Conservation (phyloP, 2,113 vertebrate species). For the Pampusana beccarii region DNA sequence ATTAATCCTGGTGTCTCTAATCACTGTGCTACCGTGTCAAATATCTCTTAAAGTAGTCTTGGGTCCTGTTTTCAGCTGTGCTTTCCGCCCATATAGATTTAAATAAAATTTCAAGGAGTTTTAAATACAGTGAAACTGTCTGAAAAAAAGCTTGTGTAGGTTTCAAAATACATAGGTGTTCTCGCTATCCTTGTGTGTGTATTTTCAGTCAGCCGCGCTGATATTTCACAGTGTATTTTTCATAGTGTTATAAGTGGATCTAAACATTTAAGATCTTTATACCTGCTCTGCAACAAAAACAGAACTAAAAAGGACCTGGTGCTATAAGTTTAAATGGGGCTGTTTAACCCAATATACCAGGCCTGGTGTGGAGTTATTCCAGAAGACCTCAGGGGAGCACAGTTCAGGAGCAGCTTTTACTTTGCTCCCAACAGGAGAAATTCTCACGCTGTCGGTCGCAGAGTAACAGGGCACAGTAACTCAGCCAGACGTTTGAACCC, state of each 20-base stretch:
- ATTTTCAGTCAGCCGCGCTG: background rate
- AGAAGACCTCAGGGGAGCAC: slow-evolving; percentile 23
- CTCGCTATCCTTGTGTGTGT: background rate
- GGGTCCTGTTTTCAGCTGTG: background rate
- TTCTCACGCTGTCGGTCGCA: slow-evolving; percentile 13
- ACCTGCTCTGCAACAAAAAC: slow-evolving; percentile 8
- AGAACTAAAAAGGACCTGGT: slow-evolving; percentile 13
- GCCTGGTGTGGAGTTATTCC: slow-evolving; percentile 30
- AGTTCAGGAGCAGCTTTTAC: background rate
- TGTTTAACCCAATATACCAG: slow-evolving; percentile 39
- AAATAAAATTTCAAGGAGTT: background rate
- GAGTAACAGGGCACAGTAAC: background rate
- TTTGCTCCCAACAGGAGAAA: slow-evolving; percentile 9
- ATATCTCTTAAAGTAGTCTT: background rate
- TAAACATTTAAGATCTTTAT: slow-evolving; percentile 69
- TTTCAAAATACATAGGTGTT: background rate
- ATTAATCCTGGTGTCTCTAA: slow-evolving; percentile 9
- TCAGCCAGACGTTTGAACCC: background rate
- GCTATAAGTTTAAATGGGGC: background rate
- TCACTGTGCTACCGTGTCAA: background rate
- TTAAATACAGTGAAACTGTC: background rate
- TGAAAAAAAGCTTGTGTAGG: background rate
- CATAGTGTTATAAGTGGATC: slow-evolving; percentile 15
- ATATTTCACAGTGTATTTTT: slow-evolving; percentile 3
- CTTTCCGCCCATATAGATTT: background rate